Evolutionary conservation across 2,797 vertebrate genomes (phyloP).

Genomic region (Pelochelys cantorii): DNA sequence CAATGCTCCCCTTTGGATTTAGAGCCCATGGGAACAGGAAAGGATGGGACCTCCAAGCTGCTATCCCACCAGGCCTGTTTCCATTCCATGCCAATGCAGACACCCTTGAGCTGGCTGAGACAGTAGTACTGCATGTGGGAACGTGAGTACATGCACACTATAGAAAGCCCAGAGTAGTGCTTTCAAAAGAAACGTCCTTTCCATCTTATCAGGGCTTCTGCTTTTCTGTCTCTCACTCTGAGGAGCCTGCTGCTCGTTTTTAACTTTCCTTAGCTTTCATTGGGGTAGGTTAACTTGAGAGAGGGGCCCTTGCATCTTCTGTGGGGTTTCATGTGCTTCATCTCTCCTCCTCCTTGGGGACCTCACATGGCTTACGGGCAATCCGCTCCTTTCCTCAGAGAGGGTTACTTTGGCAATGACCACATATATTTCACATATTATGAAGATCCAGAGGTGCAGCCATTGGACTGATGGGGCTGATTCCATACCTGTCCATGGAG

Average conservation of each 20-base stretch:
- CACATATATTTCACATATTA: background rate
- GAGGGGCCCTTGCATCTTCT: background rate
- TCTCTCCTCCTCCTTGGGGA: background rate
- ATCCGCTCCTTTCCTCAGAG: background rate
- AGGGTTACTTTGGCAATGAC: background rate
- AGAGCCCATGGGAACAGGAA: background rate
- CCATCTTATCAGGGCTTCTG: background rate
- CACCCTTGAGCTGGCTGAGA: background rate
- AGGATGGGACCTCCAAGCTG: background rate
- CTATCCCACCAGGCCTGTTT: background rate
- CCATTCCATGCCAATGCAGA: background rate
- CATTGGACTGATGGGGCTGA: background rate
- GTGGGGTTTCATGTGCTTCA: background rate
- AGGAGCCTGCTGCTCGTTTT: background rate
- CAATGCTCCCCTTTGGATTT: background rate
- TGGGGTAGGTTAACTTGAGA: background rate
- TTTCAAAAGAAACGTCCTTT: background rate
- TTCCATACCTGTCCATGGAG: background rate
- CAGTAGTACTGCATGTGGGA: background rate
- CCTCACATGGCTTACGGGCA: background rate
- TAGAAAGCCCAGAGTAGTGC: background rate
- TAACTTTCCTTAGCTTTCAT: background rate
- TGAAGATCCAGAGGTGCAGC: background rate
- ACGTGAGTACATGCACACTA: background rate
- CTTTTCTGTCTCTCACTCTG: constrained; percentile 29